Evolutionary conservation across 2,113 vertebrate genomes (phyloP).

Genomic region (Acinonyx jubatus): DNA sequence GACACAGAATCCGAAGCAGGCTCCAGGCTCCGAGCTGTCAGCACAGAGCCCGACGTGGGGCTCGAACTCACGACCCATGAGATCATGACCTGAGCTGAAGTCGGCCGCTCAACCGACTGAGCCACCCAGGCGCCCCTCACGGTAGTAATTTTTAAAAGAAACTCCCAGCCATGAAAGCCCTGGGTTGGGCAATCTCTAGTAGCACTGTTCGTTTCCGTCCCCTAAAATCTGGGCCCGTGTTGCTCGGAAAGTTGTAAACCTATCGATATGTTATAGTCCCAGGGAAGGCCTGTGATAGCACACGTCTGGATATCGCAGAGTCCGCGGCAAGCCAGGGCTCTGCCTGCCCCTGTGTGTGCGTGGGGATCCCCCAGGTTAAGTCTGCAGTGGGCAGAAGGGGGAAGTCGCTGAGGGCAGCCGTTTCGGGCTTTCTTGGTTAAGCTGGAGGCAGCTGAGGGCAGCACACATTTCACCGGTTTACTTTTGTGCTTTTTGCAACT

Average conservation of each 20-base stretch:
- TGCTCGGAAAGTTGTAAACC: background rate
- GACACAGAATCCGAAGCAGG: too few species aligned
- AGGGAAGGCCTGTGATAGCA: background rate
- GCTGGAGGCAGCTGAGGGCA: background rate
- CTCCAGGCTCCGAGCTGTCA: too few species aligned
- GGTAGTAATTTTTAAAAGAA: background rate
- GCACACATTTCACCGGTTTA: background rate
- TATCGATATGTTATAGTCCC: background rate
- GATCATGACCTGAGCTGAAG: too few species aligned
- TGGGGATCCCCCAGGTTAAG: fast-evolving
- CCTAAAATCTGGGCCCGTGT: background rate
- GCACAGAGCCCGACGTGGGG: too few species aligned
- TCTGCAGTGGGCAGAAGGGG: background rate
- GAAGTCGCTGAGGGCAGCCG: background rate
- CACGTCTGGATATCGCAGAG: background rate
- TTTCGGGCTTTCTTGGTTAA: background rate
- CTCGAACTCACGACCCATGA: too few species aligned
- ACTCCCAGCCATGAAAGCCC: background rate
- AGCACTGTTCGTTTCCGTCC: background rate
- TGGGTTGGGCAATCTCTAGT: background rate
- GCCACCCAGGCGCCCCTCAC: too few species aligned
- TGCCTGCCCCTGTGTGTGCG: background rate
- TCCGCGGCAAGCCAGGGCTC: too few species aligned
- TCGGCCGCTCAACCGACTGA: too few species aligned
- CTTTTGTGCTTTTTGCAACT: background rate